Base-by-base conservation (phyloP, 2,888 invertebrate species). In the Barypeithes pellucidus region DNA sequence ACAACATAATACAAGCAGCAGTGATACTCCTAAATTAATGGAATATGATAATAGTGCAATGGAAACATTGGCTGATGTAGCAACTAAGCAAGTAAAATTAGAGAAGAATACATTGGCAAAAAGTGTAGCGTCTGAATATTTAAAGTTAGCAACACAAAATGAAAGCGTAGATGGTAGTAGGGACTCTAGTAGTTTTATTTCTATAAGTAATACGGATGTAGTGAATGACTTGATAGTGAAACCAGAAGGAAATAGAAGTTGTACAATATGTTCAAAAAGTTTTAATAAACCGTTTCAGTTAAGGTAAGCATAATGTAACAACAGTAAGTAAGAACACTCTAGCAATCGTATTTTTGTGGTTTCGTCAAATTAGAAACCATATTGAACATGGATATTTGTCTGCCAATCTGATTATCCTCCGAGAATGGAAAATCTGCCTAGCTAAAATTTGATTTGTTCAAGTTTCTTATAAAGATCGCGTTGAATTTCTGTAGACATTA, bases 231-330 rank as follows among this genome's bases (percentile, higher is more conserved):
- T 86, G 59, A 85, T 87, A 54, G 86, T 84, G n/a, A 86, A 86
- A 72, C 82, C 85, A 2, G 86, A 87, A 77, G 87, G 86, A 68
- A 86, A 84, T 76, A 86, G 86, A 76, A 86, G 84, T 76, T 87
- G 87, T 76, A 83, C 83, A 68, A 93, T 97, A 82, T 98, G 98
- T 87, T 92, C 94, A 79, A 97, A 97, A 86, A 93, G 93, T 66
- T 98, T 98, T 87, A 94, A 93, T 75, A 96, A 97, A 85, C 94
- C 95, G 74, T 95, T 95, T 75, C 97, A 97, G 83, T 88, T 98
- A 76, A 90, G 93, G 86, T 86, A 79, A 79, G 77, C 57, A 36
- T 8, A 12, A n/a, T 1, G 36, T 41, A 8, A 12, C 16, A 4
- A 33, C 16, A 33, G 57, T 57, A 29, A 29, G 1, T 5, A 29